Evolutionary conservation across 2,113 vertebrate species (phyloP), one percentile per base, ranked within the genome.

Genomic region (Notarius lentiginosus): DNA sequence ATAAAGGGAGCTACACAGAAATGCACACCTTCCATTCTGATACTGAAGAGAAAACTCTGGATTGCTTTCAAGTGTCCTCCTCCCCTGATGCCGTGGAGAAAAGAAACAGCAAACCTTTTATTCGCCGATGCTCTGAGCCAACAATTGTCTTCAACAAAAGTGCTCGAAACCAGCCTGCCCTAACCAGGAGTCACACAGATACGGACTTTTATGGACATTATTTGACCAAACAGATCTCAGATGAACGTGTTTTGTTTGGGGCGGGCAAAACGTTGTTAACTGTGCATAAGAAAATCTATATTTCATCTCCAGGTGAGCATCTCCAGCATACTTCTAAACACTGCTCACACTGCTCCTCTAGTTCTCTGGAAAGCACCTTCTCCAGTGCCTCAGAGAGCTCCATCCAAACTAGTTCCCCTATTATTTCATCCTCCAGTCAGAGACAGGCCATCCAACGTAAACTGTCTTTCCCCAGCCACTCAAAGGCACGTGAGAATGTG

Each of bases 51-150:
- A 85, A 88, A 85, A 27, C 58, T 58, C 85, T 63, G 22, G 47
- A 82, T 56, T 2, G 14, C 53, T 81, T 84, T 70, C 47, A 66
- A 56, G 14, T 53, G 47, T 66, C 82, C 81, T 84, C 72, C 51
- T 84, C 81, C 30, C 41, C 61, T 51, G 83, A 63, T 24, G 20
- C 60, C n/a, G 72, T 41, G 24, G 82, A 70, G 24, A 80, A 73
- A 77, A 80, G 81, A 27, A 87, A 90, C 1, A 86, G 92, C 63
- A 86, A 77, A 68, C 90, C 82, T 0, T 90, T 93, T 10, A 94
- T 95, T 77, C 94, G 96, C 88, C 94, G 96, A 79, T 93, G 93
- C 89, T 97, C 96, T 0, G 96, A 97, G 53, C 96, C 96, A 90
- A 93, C 92, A 83, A 86, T 95, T 76, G 49, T 89, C 63, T 90